These are phyloP conservation scores for Clostera curtula DNA, from an alignment of 2,888 invertebrate species.

Conservation along the genomic window DNA sequence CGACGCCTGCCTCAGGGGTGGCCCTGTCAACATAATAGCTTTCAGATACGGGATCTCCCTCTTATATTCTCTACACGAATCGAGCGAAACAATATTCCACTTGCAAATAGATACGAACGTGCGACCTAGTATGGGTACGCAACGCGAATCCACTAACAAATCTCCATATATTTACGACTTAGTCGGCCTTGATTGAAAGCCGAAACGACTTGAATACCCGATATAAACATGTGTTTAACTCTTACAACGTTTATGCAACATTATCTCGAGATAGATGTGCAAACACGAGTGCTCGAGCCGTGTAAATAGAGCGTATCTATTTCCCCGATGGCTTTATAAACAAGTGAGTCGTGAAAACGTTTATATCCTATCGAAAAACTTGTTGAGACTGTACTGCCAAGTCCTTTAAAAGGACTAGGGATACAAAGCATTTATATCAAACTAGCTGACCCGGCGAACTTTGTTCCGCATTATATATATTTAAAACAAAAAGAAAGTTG, in stretches of 20 bases:
- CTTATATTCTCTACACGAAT: slow-evolving; percentile 45
- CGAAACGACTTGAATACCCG: slow-evolving; percentile 37
- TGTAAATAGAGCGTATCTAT: slow-evolving; percentile 67
- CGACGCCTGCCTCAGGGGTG: slow-evolving; percentile 33
- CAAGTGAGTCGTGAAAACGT: slow-evolving; percentile 68
- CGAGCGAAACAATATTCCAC: slow-evolving; percentile 59
- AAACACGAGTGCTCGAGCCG: slow-evolving; percentile 47
- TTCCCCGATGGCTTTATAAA: slow-evolving; percentile 68
- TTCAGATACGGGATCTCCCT: slow-evolving; percentile 47
- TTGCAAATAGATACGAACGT: slow-evolving; percentile 45
- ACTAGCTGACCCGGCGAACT: no score
- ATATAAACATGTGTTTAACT: slow-evolving; percentile 43
- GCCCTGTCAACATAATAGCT: slow-evolving; percentile 50
- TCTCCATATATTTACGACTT: slow-evolving; percentile 32
- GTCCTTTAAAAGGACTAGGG: no score
- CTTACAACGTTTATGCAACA: slow-evolving; percentile 57
- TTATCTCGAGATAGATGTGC: slow-evolving; percentile 61
- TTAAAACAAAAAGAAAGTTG: no score
- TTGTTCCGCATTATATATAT: no score
- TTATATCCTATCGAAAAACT: no score
- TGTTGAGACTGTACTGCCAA: no score
- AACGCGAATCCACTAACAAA: slow-evolving; percentile 33
- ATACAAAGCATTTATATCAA: no score
- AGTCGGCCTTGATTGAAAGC: slow-evolving; percentile 41
- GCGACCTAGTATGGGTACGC: slow-evolving; percentile 43